Base-by-base conservation (phyloP, 2,888 invertebrate species). In the Drosophila subsilvestris region DNA sequence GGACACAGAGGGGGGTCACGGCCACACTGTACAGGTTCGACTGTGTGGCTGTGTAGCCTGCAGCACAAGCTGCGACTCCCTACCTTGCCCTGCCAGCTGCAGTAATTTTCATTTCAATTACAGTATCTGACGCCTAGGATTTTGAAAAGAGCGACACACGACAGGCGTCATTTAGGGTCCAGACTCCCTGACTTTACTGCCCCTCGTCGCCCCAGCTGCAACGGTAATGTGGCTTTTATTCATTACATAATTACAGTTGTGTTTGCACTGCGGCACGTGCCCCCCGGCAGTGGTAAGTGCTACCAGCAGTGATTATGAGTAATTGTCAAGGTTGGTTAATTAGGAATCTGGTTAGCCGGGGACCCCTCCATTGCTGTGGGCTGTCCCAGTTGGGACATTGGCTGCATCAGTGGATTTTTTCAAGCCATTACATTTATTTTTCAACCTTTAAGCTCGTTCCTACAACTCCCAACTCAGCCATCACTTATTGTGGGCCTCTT, bases 241-340 rank as follows among this genome's bases (percentile, higher is more conserved):
- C 83, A 85, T 83, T 85, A 73, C 83, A 81, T 85, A 83, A 83
- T 87, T 87, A 85, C 85, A 67, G 82, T 74, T 84, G 77, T 81
- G 83, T 85, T 86, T 85, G 85, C 85, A 63, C 59, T 79, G 72
- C 63, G 81, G 67, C 74, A 69, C 56, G 59, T 57, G 76, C 67
- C 74, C 49, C 18, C 58, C 59, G 75, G 54, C 50, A 43, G n/a
- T 42, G 63, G 63, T 22, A 56, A 56, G 54, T 51, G 57, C 73
- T 29, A 58, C 56, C 56, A 56, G 70, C 66, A 59, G 68, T 72
- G 76, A 85, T 81, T 79, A 86, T 81, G 71, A 66, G 82, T 77
- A 72, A 84, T 86, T 83, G 87, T 84, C 73, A 65, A 73, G 73
- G 73, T 65, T 45, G 50, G 51, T 14, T 37, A 7, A 12, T 54